Evolutionary conservation across 1,140 invertebrate species (phyloP).

Genomic region (Amphibalanus amphitrite): DNA sequence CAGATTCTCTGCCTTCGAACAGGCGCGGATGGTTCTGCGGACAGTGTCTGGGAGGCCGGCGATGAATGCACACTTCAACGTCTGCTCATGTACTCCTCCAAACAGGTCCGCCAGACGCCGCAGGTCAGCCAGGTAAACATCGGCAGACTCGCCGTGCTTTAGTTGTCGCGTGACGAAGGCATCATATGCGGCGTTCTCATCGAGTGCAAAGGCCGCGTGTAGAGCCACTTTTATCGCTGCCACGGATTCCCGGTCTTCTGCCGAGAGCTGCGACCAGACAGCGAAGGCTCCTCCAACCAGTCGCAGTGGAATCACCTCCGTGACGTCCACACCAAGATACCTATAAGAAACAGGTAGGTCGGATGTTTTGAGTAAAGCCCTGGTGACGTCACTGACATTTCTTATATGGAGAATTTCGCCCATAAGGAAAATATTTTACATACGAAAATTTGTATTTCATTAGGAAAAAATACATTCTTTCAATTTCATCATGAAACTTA

Average conservation of each 20-base stretch:
- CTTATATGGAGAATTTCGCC: no score
- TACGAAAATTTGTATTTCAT: no score
- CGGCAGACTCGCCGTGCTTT: neutral
- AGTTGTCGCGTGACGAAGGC: neutral
- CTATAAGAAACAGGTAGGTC: no score
- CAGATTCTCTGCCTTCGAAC: neutral
- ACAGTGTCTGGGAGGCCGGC: slow-evolving; percentile 2
- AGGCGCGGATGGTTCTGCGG: neutral
- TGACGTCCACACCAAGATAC: no score
- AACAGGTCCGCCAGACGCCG: neutral
- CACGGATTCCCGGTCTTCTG: no score
- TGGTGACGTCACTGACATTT: no score
- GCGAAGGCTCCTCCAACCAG: neutral
- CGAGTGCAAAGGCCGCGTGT: neutral
- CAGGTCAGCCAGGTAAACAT: slow-evolving; percentile 6
- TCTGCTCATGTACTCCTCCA: neutral
- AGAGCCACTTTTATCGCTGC: no score
- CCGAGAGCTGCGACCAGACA: neutral
- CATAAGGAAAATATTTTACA: no score
- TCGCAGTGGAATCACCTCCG: neutral
- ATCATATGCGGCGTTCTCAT: neutral
- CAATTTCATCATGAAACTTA: no score
- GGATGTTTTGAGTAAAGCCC: no score
- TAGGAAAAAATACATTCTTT: no score
- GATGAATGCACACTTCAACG: slow-evolving; percentile 3